These are phyloP conservation scores for Thinocorus orbignyianus DNA, from an alignment of 2,113 vertebrate species.

Conservation along the genomic window DNA sequence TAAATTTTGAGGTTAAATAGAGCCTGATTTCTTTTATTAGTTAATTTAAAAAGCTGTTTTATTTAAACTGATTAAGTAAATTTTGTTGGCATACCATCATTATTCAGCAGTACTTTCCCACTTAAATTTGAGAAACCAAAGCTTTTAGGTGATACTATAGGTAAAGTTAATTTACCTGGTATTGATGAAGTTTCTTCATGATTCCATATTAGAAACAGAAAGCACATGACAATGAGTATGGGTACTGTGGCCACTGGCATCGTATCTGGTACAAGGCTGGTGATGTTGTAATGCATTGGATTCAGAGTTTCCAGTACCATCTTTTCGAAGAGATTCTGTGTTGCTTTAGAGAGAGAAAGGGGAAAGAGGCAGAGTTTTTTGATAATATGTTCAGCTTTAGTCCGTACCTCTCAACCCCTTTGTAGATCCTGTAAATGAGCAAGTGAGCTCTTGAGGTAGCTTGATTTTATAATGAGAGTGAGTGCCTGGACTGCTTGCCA, in stretches of 20 bases:
- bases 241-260: conserved; percentile 59
- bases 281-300: conserved; percentile 50
- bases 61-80: not conserved
- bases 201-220: conserved; percentile 78
- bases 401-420: not conserved
- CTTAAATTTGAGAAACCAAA: not conserved
- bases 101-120: not conserved
- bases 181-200: conserved; percentile 72
- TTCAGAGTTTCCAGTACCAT: conserved; percentile 71
- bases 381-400: not conserved
- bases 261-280: conserved; percentile 19
- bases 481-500: conserved; percentile 39
- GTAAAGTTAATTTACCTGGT: conserved; percentile 79
- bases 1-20: not conserved
- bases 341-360: not conserved
- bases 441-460: not conserved
- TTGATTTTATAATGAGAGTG: conserved; percentile 55
- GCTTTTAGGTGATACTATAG: not conserved
- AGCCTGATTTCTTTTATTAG: not conserved
- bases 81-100: not conserved
- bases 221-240: conserved; percentile 78
- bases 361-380: not conserved
- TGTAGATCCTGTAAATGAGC: not conserved
- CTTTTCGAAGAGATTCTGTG: conserved; percentile 3
- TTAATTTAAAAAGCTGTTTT: not conserved